A percentile compares a stretch with the other conserved stretches of the same genome.
These are phyloP conservation scores for Azorinus chamasolen DNA, from an alignment of 2,888 invertebrate species.

Conservation along the genomic window DNA sequence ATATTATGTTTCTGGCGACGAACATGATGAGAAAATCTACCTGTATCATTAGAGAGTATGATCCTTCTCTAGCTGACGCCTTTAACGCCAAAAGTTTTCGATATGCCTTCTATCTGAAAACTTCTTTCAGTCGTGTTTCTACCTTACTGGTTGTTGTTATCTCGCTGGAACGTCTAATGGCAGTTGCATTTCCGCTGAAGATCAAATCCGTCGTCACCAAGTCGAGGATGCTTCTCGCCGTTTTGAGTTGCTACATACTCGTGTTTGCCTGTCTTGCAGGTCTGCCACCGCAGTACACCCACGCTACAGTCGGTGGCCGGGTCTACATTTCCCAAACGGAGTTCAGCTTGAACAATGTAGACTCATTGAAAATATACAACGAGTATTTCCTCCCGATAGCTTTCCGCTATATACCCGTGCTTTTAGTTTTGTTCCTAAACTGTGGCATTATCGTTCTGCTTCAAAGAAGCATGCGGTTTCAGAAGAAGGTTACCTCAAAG, in stretches of 20 bases:
- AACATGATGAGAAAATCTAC: constrained; percentile 59
- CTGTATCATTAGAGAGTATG: constrained; percentile 47
- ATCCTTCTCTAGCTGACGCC: constrained; percentile 28
- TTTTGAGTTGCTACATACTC: constrained; percentile 38
- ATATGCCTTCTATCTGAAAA: constrained; percentile 54
- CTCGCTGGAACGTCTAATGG: constrained; percentile 55
- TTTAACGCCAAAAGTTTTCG: constrained; percentile 48
- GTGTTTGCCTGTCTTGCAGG: constrained; percentile 30
- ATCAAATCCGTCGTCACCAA: constrained; percentile 51
- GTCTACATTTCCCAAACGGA: constrained; percentile 47
- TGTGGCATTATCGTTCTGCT: constrained; percentile 36
- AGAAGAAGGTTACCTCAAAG: constrained; percentile 16
- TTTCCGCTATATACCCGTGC: constrained; percentile 57
- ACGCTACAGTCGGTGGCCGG: constrained; percentile 23
- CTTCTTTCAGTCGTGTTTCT: constrained; percentile 57
- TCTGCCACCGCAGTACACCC: constrained; percentile 54
- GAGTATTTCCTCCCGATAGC: constrained; percentile 52
- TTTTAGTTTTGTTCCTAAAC: constrained; percentile 49
- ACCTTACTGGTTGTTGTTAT: constrained; percentile 56
- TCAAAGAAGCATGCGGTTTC: constrained; percentile 2
- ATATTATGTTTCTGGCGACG: constrained; percentile 51
- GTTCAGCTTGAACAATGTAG: constrained; percentile 49
- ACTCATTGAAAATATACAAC: constrained; percentile 46
- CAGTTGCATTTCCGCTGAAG: constrained; percentile 61
- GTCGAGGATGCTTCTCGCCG: constrained; percentile 45